Evolutionary conservation across 2,797 vertebrate genomes (phyloP), one percentile per base, ranked within the genome.

Genomic region (Lepidocolaptes lacrymiger): DNA sequence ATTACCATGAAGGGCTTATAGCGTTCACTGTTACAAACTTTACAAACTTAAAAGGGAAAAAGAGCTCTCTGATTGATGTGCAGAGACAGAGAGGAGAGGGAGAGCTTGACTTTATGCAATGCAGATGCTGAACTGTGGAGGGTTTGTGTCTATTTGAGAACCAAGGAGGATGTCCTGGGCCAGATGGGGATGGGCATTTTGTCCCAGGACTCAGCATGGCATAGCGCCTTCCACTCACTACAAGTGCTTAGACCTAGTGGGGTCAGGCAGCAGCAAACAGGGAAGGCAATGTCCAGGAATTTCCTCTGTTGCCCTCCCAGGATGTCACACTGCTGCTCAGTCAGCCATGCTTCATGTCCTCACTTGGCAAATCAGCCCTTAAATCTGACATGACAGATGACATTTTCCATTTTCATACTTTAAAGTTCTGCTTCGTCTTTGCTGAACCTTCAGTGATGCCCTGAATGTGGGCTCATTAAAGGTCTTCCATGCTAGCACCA

Each of bases 341-440:
- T 86, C 89, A 94, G 62, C 76, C 3, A 0, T 63, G 48, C 44
- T 81, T 39, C 2, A 0, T 41, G 62, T 20, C 77, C 69, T 94
- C 48, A n/a, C n/a, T 52, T 73, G 55, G 76, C 73, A 88, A 96
- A 74, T 17, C 55, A 55, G 78, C 82, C 82, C 62, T 94, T 69
- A 96, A 95, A 97, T 95, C 76, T 22, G 26, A 94, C 73, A 59
- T 52, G 91, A 95, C 95, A 95, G 92, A 66, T 92, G 93, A 86
- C 91, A 92, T 95, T 95, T 96, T 81, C 69, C 66, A 59, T 94
- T 91, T 86, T 59, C 74, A 39, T 92, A 83, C 39, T 84, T 85
- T 19, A 32, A 83, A 92, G 36, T 58, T 81, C 78, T 49, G 54
- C 43, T 89, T 76, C 0, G 0, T 73, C 79, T 92, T 89, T 84